phyloP scores from a whole-genome alignment of 2,888 invertebrate species.

The Cosmia trapezina region DNA sequence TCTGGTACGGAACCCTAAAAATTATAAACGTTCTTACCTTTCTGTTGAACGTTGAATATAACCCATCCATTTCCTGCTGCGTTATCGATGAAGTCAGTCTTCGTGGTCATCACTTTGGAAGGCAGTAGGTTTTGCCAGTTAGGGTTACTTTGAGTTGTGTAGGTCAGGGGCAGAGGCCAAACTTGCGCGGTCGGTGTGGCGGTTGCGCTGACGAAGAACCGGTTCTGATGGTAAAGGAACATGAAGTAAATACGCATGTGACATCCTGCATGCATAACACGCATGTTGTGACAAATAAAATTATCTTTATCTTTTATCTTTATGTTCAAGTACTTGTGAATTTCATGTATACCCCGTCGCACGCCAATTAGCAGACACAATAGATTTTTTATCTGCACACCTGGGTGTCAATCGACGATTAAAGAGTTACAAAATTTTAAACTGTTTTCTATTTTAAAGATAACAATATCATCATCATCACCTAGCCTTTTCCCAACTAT shows the following conservation, averaged over 20 bases:
- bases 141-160: conserved; percentile 80
- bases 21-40: conserved; percentile 82
- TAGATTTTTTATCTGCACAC: too few relatives aligned
- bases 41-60: conserved; percentile 91
- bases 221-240: conserved; percentile 72
- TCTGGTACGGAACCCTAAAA: too few relatives aligned
- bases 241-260: neutral
- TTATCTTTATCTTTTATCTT: too few relatives aligned
- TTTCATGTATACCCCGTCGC: too few relatives aligned
- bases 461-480: too few relatives aligned
- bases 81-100: conserved; percentile 68
- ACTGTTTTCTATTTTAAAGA: neutral
- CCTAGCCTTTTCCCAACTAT: too few relatives aligned
- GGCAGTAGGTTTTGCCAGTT: conserved; percentile 79
- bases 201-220: conserved; percentile 80
- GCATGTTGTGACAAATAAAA: too few relatives aligned
- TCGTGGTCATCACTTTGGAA: conserved; percentile 72
- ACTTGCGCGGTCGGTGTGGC: conserved; percentile 73
- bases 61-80: conserved; percentile 88
- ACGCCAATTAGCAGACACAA: too few relatives aligned
- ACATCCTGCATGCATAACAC: too few relatives aligned
- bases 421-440: too few relatives aligned
- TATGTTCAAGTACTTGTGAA: neutral
- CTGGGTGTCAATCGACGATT: too few relatives aligned
- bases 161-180: conserved; percentile 87